These are phyloP conservation scores for Anas georgica DNA, from an alignment of 2,797 vertebrate species.

Conservation along the genomic window DNA sequence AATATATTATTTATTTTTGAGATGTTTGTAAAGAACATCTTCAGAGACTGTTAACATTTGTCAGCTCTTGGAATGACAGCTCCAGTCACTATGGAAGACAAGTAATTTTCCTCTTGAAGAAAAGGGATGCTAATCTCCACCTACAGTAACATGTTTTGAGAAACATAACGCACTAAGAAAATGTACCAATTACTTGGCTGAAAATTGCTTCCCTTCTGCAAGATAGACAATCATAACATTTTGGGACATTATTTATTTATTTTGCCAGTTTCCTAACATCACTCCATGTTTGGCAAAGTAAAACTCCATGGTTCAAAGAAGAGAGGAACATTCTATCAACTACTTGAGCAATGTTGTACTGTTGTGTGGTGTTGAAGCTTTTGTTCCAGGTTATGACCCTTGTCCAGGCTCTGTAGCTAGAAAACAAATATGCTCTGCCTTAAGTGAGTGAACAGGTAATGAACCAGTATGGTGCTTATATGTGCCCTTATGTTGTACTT, in stretches of 20 bases:
- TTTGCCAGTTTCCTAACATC: slow-evolving; percentile 49
- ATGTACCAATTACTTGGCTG: slow-evolving; percentile 78
- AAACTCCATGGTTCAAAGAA: slow-evolving; percentile 48
- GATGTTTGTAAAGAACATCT: slow-evolving; percentile 69
- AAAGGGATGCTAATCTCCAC: slow-evolving; percentile 79
- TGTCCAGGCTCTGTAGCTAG: background rate
- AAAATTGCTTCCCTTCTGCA: slow-evolving; percentile 74
- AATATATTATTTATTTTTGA: slow-evolving; percentile 76
- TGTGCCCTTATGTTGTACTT: background rate
- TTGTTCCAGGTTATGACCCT: slow-evolving; percentile 13
- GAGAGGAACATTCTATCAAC: background rate
- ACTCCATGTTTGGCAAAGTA: slow-evolving; percentile 48
- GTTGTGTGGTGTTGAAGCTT: slow-evolving; percentile 6
- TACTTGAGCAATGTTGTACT: background rate
- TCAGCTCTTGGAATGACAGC: slow-evolving; percentile 79
- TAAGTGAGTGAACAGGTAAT: background rate
- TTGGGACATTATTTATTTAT: slow-evolving; percentile 7
- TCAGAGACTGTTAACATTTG: slow-evolving; percentile 79
- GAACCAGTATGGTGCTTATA: background rate
- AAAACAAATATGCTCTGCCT: slow-evolving; percentile 14
- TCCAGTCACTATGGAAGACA: slow-evolving; percentile 79
- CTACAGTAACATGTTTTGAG: slow-evolving; percentile 78
- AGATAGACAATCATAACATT: slow-evolving; percentile 76
- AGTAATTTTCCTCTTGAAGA: slow-evolving; percentile 79
- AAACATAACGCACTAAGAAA: slow-evolving; percentile 78